Conservation (phyloP, 2,113 vertebrate genomes). For the Jaculus jaculus region DNA sequence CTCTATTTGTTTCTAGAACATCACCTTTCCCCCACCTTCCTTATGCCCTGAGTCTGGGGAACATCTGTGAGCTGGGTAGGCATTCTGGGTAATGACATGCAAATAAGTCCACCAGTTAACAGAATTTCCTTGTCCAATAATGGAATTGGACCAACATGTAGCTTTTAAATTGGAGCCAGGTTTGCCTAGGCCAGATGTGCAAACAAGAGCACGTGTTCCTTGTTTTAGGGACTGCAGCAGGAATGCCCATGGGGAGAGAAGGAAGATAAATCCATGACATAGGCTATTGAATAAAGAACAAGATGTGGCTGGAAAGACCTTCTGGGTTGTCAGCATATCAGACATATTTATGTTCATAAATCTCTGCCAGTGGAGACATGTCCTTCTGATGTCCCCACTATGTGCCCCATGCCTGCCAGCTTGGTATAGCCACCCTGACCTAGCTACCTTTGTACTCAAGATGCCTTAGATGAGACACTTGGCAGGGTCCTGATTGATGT, state of each 20-base stretch:
- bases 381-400: accelerated
- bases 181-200: conserved; percentile 65
- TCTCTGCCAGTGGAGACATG: neutral
- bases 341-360: neutral
- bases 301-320: neutral
- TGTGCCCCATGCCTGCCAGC: neutral
- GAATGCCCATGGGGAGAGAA: neutral
- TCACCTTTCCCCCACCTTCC: conserved; percentile 37
- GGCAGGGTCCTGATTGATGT: neutral
- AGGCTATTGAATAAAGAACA: neutral
- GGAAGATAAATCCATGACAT: conserved; percentile 13
- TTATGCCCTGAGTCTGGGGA: conserved; percentile 68
- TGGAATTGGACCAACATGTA: conserved; percentile 72
- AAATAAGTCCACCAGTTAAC: conserved; percentile 72
- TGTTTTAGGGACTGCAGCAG: neutral
- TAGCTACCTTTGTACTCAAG: neutral
- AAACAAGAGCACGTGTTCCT: conserved; percentile 39
- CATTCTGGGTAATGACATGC: conserved; percentile 80
- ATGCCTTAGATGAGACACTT: neutral
- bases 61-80: conserved; percentile 69
- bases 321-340: neutral
- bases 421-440: neutral
- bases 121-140: conserved; percentile 79
- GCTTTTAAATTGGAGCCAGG: conserved; percentile 72
- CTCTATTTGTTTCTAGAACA: conserved; percentile 76